These are phyloP conservation scores for Cepaea hortensis DNA, from an alignment of 2,888 invertebrate genomes.

Conservation along the genomic window DNA sequence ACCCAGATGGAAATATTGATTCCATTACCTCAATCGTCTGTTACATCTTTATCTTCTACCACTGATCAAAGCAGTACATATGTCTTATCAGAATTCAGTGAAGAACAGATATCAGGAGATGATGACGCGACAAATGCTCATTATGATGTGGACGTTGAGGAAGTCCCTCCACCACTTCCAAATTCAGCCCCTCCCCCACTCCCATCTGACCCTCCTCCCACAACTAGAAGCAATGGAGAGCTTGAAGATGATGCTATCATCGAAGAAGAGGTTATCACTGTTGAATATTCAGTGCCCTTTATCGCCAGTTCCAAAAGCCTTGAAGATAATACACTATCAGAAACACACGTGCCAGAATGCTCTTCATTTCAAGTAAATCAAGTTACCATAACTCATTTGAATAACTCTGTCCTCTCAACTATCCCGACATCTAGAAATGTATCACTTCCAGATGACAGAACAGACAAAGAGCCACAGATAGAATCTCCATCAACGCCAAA, in stretches of 20 bases:
- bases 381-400: too few relatives aligned
- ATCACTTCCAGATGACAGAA: not conserved
- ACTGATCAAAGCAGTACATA: too few relatives aligned
- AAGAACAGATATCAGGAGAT: not conserved
- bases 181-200: conserved; percentile 61
- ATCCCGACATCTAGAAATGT: too few relatives aligned
- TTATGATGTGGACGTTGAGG: conserved; percentile 57
- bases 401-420: not conserved
- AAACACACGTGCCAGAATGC: not conserved
- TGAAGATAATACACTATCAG: not conserved
- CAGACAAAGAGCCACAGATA: not conserved
- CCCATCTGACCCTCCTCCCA: conserved; percentile 35
- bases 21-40: not conserved
- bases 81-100: not conserved
- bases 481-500: conserved; percentile 18
- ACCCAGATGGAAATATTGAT: not conserved
- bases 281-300: conserved; percentile 26
- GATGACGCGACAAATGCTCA: not conserved
- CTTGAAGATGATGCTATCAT: not conserved
- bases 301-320: too few relatives aligned
- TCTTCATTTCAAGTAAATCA: not conserved
- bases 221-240: not conserved
- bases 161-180: conserved; percentile 63
- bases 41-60: not conserved
- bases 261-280: conserved; percentile 22